A percentile compares a stretch with the other conserved stretches of the same genome.
phyloP scores from a whole-genome alignment of 1,140 invertebrate species.

The Temnothorax nylanderi region DNA sequence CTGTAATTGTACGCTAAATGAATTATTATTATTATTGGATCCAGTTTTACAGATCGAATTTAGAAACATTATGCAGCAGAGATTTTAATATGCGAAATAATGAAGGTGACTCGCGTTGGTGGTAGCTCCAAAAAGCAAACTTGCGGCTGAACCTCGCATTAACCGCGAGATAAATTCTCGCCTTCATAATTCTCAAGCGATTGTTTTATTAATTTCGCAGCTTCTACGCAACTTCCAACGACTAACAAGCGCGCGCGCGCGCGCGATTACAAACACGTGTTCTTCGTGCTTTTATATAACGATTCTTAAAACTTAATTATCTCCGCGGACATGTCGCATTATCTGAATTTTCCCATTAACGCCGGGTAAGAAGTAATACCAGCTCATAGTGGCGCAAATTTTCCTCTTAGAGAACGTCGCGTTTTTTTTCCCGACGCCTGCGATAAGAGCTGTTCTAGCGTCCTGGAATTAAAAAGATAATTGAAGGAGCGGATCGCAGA shows the following conservation, averaged over 20 bases:
- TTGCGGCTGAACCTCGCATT: conserved; percentile 6
- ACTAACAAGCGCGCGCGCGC: not conserved
- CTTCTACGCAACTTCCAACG: not conserved
- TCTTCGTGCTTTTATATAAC: not conserved
- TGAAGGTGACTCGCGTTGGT: not conserved
- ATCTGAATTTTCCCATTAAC: conserved; percentile 63
- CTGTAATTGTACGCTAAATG: not conserved
- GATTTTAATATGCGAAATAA: not conserved
- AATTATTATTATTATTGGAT: conserved; percentile 28
- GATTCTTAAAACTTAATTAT: conserved; percentile 64
- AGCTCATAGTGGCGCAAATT: conserved; percentile 1
- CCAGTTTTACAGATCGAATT: not conserved
- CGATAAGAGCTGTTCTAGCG: conserved; percentile 27
- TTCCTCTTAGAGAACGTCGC: conserved; percentile 20
- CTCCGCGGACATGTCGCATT: conserved; percentile 26
- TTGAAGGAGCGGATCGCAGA: conserved; percentile 35
- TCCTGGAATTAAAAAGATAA: conserved; percentile 52
- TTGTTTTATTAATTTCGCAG: conserved; percentile 44
- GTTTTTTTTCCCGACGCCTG: conserved; percentile 35
- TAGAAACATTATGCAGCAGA: not conserved
- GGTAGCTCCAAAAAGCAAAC: not conserved
- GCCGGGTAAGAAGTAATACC: conserved; percentile 35
- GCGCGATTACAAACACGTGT: conserved; percentile 18
- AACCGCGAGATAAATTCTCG: conserved; percentile 40
- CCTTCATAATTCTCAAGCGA: conserved; percentile 31